Evolutionary conservation across 1,140 invertebrate genomes (phyloP), one percentile per base, ranked within the genome.

Genomic region (Aricia agestis): DNA sequence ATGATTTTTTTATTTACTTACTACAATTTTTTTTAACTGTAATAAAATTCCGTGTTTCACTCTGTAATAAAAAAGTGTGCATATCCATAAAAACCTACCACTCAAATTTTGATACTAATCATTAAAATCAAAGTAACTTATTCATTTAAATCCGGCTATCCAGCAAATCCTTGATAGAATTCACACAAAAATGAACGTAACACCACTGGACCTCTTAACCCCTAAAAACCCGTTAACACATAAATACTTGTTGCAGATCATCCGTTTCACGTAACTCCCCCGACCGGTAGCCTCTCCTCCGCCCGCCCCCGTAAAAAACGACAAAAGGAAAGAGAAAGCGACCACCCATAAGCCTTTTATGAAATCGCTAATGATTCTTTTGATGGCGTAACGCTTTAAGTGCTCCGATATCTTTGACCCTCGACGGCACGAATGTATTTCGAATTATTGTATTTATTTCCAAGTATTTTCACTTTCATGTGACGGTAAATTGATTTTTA

Each of bases 281-380:
- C 77, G 77, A 80, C 59, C 59, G 58, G 58, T 59, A 59, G 58
- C 18, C 17, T 4, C 59, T 77, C 77, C 81, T 80, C 76, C 74
- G 78, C 76, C 74, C 72, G 77, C 77, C 76, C 78, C 79, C 77
- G 80, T 80, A 79, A 85, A 83, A 87, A 86, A 85, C 85, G 83
- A 82, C 83, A 76, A 83, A 82, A 80, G 77, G 82, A 76, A 83
- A 82, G 80, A 78, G 82, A 79, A 85, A 83, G 78, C 77, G 78
- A 76, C 79, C 17, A 69, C 83, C 80, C 77, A 82, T 86, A 87
- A 85, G 84, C 85, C 83, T 82, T 86, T 85, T 87, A 87, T 89
- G 82, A 82, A 89, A 87, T 85, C 82, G 83, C 83, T 89, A 89
- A 87, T 86, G 85, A 89, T 80, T 73, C 73, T 65, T 78, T 73